Evolutionary conservation across 2,888 invertebrate species (phyloP).

Genomic region (Lepetodrilus schrolli): DNA sequence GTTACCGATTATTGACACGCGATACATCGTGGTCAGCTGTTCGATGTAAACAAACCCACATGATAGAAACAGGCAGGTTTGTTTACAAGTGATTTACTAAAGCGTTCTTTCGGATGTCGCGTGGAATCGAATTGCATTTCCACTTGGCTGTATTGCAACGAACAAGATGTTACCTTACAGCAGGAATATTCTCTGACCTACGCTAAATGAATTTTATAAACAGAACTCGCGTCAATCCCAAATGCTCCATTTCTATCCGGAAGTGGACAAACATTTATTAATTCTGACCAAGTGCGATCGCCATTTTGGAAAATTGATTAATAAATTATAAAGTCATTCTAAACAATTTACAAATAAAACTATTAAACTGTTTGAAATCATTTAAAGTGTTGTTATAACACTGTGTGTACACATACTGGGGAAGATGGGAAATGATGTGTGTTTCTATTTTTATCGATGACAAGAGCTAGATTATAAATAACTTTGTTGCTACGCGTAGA

Average conservation of each 20-base stretch:
- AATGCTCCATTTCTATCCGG: too few species aligned
- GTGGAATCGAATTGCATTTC: neutral
- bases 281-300: neutral
- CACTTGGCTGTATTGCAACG: neutral
- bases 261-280: neutral
- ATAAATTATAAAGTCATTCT: neutral
- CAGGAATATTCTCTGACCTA: too few species aligned
- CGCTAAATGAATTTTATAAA: neutral
- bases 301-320: neutral
- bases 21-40: conserved; percentile 68
- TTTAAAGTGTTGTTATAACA: neutral
- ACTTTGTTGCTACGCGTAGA: too few species aligned
- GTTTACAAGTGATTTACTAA: neutral
- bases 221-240: neutral
- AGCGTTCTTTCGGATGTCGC: too few species aligned
- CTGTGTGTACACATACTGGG: too few species aligned
- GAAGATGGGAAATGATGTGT: too few species aligned
- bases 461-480: too few species aligned
- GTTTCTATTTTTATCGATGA: neutral
- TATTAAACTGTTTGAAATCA: neutral
- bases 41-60: conserved; percentile 72
- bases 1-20: conserved; percentile 60
- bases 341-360: neutral
- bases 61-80: conserved; percentile 30
- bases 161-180: too few species aligned